Base-by-base conservation (phyloP, 2,888 invertebrate species). In the Digitonthophagus gazella region DNA sequence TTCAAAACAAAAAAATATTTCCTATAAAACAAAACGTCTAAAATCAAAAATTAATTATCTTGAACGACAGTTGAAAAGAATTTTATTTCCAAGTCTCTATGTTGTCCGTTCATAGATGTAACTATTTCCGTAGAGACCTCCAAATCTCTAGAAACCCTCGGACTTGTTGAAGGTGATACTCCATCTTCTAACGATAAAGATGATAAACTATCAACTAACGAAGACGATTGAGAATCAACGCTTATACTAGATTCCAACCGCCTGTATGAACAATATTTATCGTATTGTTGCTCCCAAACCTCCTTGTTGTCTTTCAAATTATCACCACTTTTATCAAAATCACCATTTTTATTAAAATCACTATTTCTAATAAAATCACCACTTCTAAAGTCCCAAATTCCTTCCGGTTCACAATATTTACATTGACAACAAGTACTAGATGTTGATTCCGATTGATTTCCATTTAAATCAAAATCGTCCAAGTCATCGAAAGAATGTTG, bases 101-200 rank as follows among this genome's bases (percentile, higher is more conserved):
- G 28, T 79, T 91, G 91, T 61, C 92, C 92, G 79, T 91, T 91
- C 75, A 89, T 87, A 58, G 91, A 91, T 19, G 91, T 92, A 74
- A 92, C 91, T 75, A 92, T 92, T 78, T 91, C 90, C 44, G 91
- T 91, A 28, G 91, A 91, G 69, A 92, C 91, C 81, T 91, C 90
- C 76, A 92, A 83, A 58, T 86, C 85, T 65, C 69, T 28, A 1
- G 67, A 65, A 15, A 58, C 64, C 15, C 65, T 65, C 11, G 67
- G 54, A n/a, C 64, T 61, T 8, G 20, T 16, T 15, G 71, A 22
- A 4, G 64, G 15, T 58, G 65, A 5, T 4, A 55, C 72, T 8
- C 75, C 74, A 11, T 77, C 77, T 3, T 78, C 77, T 57, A 79
- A 67, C 1, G 77, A 76, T 54, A 80, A 65, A 6, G 77, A 75